A percentile compares a stretch with the other conserved stretches of the same genome.
Conservation (phyloP, 2,113 vertebrate species). For the Mastomys natalensis region DNA sequence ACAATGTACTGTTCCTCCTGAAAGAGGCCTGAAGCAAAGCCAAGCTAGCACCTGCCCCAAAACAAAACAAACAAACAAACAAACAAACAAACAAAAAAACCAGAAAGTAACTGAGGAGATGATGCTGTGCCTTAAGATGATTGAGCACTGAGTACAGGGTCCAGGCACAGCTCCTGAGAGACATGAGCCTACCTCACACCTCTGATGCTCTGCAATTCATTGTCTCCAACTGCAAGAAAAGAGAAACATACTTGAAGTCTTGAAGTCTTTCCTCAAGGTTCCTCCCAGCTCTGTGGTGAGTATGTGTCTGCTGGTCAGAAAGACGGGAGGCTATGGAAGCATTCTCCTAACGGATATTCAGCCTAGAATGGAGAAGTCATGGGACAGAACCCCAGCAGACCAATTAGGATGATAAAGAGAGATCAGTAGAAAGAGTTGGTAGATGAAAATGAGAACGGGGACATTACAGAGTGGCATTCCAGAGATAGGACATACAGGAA, state of each 20-base stretch:
- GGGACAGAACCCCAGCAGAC: background rate
- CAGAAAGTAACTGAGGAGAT: too few species aligned
- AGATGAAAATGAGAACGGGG: background rate
- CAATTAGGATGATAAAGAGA: background rate
- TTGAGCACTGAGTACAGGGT: background rate
- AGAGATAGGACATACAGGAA: background rate
- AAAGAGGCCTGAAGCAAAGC: background rate
- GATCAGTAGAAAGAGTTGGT: background rate
- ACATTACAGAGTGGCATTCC: background rate
- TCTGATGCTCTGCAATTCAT: background rate
- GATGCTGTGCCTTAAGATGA: background rate
- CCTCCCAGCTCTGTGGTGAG: background rate
- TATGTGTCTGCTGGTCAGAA: background rate
- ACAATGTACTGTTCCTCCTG: background rate
- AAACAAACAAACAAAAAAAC: too few species aligned
- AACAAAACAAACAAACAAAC: too few species aligned
- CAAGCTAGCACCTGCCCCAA: background rate
- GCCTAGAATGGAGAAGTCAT: background rate
- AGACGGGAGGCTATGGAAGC: background rate
- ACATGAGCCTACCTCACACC: accelerated
- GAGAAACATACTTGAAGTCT: background rate
- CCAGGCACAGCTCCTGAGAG: too few species aligned
- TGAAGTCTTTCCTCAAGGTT: background rate
- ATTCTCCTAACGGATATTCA: background rate
- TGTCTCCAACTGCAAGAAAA: background rate